Percentiles rank a stretch among this genome's conserved stretches.
Evolutionary conservation across 2,113 vertebrate species (phyloP).

Genomic region (Brachyistius frenatus): DNA sequence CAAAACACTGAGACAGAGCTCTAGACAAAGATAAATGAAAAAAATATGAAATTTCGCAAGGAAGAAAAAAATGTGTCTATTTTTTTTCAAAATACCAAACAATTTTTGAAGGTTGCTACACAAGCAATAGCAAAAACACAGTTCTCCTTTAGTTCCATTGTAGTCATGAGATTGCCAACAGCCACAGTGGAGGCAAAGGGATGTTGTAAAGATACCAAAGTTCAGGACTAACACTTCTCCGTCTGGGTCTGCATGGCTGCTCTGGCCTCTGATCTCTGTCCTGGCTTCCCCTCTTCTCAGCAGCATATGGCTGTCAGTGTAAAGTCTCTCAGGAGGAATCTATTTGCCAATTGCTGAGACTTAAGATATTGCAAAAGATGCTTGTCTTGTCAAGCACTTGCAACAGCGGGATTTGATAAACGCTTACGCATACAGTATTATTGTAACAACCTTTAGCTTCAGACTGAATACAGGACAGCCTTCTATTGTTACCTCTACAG

Average conservation of each 20-base stretch:
- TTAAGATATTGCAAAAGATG: slow-evolving; percentile 74
- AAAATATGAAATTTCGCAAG: slow-evolving; percentile 1
- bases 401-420: slow-evolving; percentile 55
- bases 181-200: slow-evolving; percentile 41
- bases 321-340: slow-evolving; percentile 54
- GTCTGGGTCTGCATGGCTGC: slow-evolving; percentile 42
- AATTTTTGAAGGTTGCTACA: slow-evolving; percentile 30
- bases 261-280: slow-evolving; percentile 71
- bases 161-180: slow-evolving; percentile 48
- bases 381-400: slow-evolving; percentile 59
- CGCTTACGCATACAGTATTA: slow-evolving; percentile 55
- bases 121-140: slow-evolving; percentile 15
- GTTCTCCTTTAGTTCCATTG: slow-evolving; percentile 11
- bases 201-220: slow-evolving; percentile 72
- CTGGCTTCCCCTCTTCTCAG: slow-evolving; percentile 56
- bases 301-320: slow-evolving; percentile 69
- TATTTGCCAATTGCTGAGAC: slow-evolving; percentile 67
- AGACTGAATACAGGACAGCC: slow-evolving; percentile 19
- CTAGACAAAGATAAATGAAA: not conserved
- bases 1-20: slow-evolving; percentile 4
- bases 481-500: not conserved
- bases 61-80: not conserved
- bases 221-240: slow-evolving; percentile 56
- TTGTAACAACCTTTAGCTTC: slow-evolving; percentile 43
- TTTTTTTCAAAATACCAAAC: slow-evolving; percentile 1